phyloP scores from a whole-genome alignment of 2,797 vertebrate species.

The Meda fulgida region DNA sequence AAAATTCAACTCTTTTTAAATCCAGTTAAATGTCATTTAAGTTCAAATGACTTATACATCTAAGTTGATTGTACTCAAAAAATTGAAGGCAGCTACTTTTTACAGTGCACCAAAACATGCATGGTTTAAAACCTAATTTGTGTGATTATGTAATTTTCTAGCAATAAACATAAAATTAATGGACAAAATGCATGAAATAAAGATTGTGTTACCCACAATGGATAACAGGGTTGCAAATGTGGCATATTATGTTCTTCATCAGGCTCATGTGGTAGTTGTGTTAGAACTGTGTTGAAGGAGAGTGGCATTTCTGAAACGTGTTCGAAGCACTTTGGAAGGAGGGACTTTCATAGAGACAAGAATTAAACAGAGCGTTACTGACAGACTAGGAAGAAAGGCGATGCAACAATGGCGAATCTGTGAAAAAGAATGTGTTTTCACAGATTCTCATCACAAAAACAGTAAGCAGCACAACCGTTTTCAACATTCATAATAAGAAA shows the following conservation, averaged over 20 bases:
- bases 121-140: neutral
- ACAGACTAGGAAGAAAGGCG: neutral
- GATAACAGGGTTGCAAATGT: neutral
- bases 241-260: too few relatives aligned
- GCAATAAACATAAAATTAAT: neutral
- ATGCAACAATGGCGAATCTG: neutral
- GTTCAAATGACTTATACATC: too few relatives aligned
- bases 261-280: too few relatives aligned
- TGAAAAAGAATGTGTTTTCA: neutral
- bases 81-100: too few relatives aligned
- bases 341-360: neutral
- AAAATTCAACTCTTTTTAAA: too few relatives aligned
- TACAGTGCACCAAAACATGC: too few relatives aligned
- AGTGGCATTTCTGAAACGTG: neutral
- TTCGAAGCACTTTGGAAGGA: neutral
- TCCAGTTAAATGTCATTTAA: too few relatives aligned
- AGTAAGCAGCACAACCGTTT: neutral
- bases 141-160: neutral
- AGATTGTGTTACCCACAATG: too few relatives aligned
- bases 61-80: too few relatives aligned
- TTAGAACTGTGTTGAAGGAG: neutral
- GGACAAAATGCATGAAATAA: neutral
- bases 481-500: neutral
- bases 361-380: neutral
- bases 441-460: neutral